Conservation (phyloP, 2,113 vertebrate species). For the Manacus vitellinus region DNA sequence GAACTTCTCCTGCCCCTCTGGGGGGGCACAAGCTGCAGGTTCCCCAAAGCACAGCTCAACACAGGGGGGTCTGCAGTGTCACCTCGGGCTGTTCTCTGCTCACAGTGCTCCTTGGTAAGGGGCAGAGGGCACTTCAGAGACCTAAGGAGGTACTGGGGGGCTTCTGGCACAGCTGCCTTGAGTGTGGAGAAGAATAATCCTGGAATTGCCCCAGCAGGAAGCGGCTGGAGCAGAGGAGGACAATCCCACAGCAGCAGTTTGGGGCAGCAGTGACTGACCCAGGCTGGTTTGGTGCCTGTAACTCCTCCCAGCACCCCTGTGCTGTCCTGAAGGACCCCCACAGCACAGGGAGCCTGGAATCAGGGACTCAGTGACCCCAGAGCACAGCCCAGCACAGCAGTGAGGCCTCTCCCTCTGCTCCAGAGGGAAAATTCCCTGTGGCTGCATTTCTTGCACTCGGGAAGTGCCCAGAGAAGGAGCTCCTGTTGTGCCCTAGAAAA, state of each 20-base stretch:
- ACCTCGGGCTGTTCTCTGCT: not conserved
- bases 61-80: not conserved
- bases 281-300: not conserved
- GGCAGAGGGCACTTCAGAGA: not conserved
- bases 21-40: not conserved
- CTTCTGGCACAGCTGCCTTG: not conserved
- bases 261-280: not conserved
- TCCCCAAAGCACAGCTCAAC: not conserved
- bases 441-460: not conserved
- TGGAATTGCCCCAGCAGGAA: not conserved
- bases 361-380: not conserved
- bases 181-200: not conserved
- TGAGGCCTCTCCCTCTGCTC: fast-evolving
- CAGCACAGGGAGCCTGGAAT: not conserved
- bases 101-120: not conserved
- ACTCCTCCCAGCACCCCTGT: not conserved
- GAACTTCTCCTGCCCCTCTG: not conserved
- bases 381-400: not conserved
- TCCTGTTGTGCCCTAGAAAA: not conserved
- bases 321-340: not conserved
- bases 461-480: not conserved
- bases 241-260: not conserved
- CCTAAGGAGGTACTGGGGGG: not conserved
- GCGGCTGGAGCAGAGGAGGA: not conserved
- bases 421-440: fast-evolving